Percentiles rank a stretch among this genome's conserved stretches.
These are phyloP conservation scores for Periplaneta americana DNA, from an alignment of 1,140 invertebrate genomes.

Conservation along the genomic window DNA sequence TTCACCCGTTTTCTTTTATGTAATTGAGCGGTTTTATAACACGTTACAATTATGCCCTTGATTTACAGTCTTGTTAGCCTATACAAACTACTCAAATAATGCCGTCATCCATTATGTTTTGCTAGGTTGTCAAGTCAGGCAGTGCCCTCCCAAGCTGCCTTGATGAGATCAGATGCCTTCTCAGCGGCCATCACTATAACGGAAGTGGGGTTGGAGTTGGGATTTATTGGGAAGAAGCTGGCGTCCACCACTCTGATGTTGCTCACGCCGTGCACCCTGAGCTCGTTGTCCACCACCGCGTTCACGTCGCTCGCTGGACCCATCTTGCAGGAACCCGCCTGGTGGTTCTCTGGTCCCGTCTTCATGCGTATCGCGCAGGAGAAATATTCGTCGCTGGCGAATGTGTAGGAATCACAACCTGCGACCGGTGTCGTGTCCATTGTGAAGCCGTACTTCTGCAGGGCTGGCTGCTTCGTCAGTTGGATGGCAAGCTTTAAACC, in stretches of 20 bases:
- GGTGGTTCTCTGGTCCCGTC: conserved; percentile 3
- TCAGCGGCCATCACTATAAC: conserved; percentile 48
- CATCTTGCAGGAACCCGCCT: conserved; percentile 48
- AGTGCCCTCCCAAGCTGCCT: background rate
- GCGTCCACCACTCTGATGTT: conserved; percentile 48
- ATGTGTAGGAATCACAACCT: conserved; percentile 58
- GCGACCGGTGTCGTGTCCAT: conserved; percentile 73
- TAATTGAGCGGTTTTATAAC: no score
- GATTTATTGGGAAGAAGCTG: conserved; percentile 47
- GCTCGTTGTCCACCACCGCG: conserved; percentile 74
- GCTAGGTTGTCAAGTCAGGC: no score
- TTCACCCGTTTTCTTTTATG: no score
- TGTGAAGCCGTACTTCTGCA: conserved; percentile 71
- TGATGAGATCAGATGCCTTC: conserved; percentile 47
- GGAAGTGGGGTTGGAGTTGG: conserved; percentile 45
- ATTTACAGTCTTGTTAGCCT: no score
- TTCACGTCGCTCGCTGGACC: conserved; percentile 55
- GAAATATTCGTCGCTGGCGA: conserved; percentile 77
- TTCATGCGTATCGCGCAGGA: conserved; percentile 67
- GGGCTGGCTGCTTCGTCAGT: conserved; percentile 54
- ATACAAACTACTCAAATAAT: no score
- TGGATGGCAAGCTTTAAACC: background rate
- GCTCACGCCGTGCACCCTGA: conserved; percentile 49
- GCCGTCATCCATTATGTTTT: no score
- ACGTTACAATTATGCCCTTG: no score